A percentile compares a stretch with the other conserved stretches of the same genome.
Evolutionary conservation across 1,140 invertebrate genomes (phyloP).

Genomic region (Hypothenemus hampei): DNA sequence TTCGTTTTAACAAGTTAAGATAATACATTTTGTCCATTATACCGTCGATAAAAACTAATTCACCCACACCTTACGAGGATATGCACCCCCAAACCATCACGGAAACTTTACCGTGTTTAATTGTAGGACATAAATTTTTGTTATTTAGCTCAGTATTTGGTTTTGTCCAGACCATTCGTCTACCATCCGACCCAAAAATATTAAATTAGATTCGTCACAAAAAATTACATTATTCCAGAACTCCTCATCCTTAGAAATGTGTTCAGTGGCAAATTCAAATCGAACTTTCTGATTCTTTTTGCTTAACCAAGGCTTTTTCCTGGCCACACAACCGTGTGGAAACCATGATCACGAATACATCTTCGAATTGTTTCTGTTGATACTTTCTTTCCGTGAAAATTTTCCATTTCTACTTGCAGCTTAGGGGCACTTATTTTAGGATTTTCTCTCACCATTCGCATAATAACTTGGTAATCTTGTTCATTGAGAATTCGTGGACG

Average conservation of each 20-base stretch:
- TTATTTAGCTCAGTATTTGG: no score
- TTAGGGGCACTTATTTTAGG: background rate
- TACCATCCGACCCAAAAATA: background rate
- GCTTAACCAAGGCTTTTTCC: background rate
- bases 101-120: no score
- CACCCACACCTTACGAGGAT: background rate
- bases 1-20: background rate
- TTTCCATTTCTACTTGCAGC: background rate
- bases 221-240: no score
- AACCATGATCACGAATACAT: background rate
- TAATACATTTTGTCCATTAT: background rate
- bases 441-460: background rate
- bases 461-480: background rate
- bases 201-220: no score
- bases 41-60: background rate
- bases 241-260: no score
- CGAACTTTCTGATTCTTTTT: background rate
- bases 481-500: background rate
- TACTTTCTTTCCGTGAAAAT: no score
- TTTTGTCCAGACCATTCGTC: background rate
- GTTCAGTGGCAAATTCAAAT: background rate
- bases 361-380: no score
- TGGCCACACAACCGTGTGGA: no score
- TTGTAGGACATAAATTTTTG: no score
- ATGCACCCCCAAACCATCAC: background rate